These are phyloP conservation scores for human DNA, from an alignment of 2,113 vertebrate genomes.

Conservation along the genomic window GRCh38 chr1:238598001-238598500, in stretches of 20 bases:
- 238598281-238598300: not conserved
- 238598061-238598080: not conserved
- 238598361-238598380: not conserved
- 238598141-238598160: not conserved
- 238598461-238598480: not conserved
- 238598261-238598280: not conserved
- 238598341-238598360: not conserved
- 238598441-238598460: rapidly evolving
- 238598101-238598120: not conserved
- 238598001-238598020: not conserved
- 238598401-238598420: not conserved
- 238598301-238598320: no score
- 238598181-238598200: no score
- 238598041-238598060: not conserved
- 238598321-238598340: not conserved
- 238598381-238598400: not conserved
- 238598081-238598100: not conserved
- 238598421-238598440: not conserved
- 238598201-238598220: not conserved
- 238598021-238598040: not conserved
- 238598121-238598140: not conserved
- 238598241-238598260: no score
- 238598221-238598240: not conserved
- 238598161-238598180: no score
- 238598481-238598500: not conserved